A percentile compares a stretch with the other conserved stretches of the same genome.
These are phyloP conservation scores for Mormyrus iriodes DNA, from an alignment of 2,113 vertebrate species.

Conservation along the genomic window DNA sequence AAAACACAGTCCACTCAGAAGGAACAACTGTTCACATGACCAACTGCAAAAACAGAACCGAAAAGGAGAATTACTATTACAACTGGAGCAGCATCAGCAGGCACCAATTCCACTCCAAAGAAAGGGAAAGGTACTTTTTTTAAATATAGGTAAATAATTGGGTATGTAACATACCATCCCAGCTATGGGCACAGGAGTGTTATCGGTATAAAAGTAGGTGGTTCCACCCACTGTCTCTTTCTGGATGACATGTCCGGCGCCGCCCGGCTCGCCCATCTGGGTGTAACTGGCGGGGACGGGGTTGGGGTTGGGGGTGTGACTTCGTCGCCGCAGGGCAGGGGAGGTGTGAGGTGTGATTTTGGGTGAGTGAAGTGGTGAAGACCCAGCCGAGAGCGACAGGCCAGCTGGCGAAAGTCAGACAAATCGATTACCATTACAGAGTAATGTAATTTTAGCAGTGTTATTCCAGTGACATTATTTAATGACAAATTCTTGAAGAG, in stretches of 20 bases:
- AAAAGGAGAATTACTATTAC: not conserved
- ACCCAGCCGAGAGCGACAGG: conserved; percentile 96
- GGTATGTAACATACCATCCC: conserved; percentile 77
- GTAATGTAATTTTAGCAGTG: not conserved
- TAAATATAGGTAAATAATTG: not conserved
- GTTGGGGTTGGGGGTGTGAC: conserved; percentile 88
- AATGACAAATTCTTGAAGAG: too few relatives aligned
- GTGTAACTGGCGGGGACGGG: conserved; percentile 85
- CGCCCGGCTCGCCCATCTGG: conserved; percentile 66
- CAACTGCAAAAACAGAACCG: not conserved
- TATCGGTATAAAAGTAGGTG: conserved; percentile 97
- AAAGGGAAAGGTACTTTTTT: not conserved
- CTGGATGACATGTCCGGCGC: conserved; percentile 84
- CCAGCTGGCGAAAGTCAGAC: conserved; percentile 55
- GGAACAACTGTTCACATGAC: not conserved
- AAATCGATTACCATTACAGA: not conserved
- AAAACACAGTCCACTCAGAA: not conserved
- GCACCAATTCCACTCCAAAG: not conserved
- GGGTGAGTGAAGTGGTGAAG: conserved; percentile 95
- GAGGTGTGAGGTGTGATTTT: conserved; percentile 98
- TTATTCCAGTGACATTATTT: not conserved
- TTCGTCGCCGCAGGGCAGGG: conserved; percentile 89
- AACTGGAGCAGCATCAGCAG: not conserved
- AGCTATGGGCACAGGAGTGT: conserved; percentile 83
- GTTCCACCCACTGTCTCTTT: conserved; percentile 98